Base-by-base conservation (phyloP, 2,113 vertebrate genomes). In the Bujurquina vittata region DNA sequence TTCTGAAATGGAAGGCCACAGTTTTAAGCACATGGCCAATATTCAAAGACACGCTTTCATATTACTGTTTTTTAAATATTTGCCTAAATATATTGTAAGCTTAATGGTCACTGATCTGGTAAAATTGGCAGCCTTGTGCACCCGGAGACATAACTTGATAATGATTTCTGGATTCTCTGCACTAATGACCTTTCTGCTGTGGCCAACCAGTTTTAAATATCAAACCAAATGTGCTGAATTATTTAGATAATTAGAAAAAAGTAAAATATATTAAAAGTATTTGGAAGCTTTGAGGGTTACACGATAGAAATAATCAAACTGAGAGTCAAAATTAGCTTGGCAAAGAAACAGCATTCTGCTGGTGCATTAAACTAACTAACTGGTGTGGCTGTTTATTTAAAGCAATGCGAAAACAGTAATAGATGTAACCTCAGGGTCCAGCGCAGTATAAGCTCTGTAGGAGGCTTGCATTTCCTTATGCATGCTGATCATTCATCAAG, bases 401-500 rank as follows among this genome's bases (percentile, higher is more conserved):
- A 61, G 63, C 63, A 63, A 7, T 75, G 4, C 15, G 58, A 37
- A 37, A n/a, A 58, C 7, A 2, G 31, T 54, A 23, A 77, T 20
- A 54, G 37, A 33, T 54, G 37, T 23, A 57, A 65, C 75, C 67
- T 7, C 10, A 10, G 26, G 69, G 37, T 23, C 59, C 65, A 84
- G 59, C 14, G n/a, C 12, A 79, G 61, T 23, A 52, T 18, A 3
- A 40, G n/a, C 62, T 29, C 29, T 55, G 81, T n/a, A 55, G 17
- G 63, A 74, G 61, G 22, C 46, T 81, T 56, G n/a, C 22, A 35
- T 75, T 62, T 56, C 58, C 56, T 69, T 5, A 15, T 57, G 62
- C 35, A 67, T 72, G 63, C 17, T 77, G 58, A 77, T 81, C 40
- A 20, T 65, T 78, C 80, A 83, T 87, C 56, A 81, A 22, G 26